Conservation (phyloP, 2,113 vertebrate genomes). For the Mustelus asterias region DNA sequence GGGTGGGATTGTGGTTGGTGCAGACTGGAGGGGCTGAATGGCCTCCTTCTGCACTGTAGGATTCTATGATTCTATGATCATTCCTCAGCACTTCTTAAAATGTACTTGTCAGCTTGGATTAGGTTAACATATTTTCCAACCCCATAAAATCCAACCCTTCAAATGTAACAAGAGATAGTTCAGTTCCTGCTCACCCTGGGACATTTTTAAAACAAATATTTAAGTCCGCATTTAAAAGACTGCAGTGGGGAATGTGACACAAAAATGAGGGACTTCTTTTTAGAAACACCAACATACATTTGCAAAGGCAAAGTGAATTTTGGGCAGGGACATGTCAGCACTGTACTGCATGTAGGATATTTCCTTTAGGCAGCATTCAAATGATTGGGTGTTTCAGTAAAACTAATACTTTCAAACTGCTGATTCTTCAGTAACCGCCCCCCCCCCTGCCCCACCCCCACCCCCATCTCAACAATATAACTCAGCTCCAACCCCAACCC, state of each 20-base stretch:
- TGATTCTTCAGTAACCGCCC: neutral
- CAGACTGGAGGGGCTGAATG: too few relatives aligned
- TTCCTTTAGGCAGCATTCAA: neutral
- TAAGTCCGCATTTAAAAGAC: neutral
- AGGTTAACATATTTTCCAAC: neutral
- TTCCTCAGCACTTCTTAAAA: neutral
- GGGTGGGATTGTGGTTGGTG: too few relatives aligned
- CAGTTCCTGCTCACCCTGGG: neutral
- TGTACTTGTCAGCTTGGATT: neutral
- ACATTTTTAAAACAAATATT: neutral
- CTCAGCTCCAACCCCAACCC: neutral
- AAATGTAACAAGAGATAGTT: neutral
- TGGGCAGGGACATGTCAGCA: neutral
- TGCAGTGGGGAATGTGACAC: neutral
- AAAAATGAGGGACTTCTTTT: neutral
- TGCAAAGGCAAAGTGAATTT: neutral
- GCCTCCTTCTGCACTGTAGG: too few relatives aligned
- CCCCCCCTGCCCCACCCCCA: too few relatives aligned
- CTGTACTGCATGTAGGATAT: neutral
- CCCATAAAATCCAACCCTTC: neutral
- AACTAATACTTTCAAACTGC: neutral
- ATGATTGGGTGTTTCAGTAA: neutral
- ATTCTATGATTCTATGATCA: neutral
- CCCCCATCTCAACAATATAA: neutral
- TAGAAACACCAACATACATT: neutral